Evolutionary conservation across 2,797 vertebrate genomes (phyloP).

Genomic region (Meriones psammophilus): DNA sequence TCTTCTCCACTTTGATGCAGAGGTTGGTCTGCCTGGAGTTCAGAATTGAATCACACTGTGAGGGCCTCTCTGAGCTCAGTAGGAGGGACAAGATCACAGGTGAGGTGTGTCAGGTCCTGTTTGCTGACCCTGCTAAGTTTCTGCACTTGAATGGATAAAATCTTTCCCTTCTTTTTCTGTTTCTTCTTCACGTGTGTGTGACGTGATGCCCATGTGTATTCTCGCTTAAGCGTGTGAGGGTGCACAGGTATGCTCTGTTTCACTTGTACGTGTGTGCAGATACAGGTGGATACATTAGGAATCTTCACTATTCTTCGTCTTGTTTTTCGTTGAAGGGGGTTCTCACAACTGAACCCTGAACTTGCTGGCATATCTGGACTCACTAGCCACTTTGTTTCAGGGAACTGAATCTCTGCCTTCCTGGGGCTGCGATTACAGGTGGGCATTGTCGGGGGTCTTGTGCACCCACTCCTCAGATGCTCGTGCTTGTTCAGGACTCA

Average conservation of each 20-base stretch:
- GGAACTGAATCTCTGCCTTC: background rate
- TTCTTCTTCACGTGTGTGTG: background rate
- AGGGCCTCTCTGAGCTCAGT: background rate
- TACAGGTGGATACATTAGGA: background rate
- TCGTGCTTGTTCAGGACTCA: background rate
- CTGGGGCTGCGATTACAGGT: background rate
- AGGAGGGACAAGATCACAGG: background rate
- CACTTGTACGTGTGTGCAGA: background rate
- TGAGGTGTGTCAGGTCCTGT: background rate
- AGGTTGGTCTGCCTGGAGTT: background rate
- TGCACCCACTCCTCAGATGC: too few relatives aligned
- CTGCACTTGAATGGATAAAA: too few relatives aligned
- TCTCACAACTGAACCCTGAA: background rate
- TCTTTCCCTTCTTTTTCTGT: background rate
- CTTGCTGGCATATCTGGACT: background rate
- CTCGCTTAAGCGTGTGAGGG: background rate
- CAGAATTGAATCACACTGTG: too few relatives aligned
- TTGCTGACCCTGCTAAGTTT: background rate
- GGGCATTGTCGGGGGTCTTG: background rate
- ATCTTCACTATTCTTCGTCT: background rate
- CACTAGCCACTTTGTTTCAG: background rate
- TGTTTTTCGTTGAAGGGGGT: background rate
- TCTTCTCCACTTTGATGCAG: too few relatives aligned
- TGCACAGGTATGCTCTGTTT: background rate
- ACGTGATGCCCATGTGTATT: background rate